phyloP scores from a whole-genome alignment of 2,797 vertebrate species.

The Loriculus beryllinus region DNA sequence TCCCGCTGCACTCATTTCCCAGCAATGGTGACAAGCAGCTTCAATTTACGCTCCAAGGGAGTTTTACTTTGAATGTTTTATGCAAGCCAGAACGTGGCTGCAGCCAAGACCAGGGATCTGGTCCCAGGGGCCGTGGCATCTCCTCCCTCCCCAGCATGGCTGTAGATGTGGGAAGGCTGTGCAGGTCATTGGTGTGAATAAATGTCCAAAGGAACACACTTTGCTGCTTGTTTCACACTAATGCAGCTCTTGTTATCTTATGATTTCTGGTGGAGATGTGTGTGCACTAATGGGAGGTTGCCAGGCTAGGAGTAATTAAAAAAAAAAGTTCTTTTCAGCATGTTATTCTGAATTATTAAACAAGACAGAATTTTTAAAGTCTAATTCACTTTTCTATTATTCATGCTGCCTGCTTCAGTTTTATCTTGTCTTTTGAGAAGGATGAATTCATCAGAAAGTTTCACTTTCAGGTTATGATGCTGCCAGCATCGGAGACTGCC shows the following conservation, averaged over 20 bases:
- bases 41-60: background rate
- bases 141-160: fast-evolving
- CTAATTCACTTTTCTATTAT: conserved; percentile 61
- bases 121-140: background rate
- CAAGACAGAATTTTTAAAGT: conserved; percentile 51
- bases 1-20: background rate
- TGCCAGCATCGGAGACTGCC: background rate
- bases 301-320: conserved; percentile 43
- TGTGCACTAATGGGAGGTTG: conserved; percentile 6
- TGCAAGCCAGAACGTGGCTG: background rate
- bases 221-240: background rate
- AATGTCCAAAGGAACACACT: background rate
- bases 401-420: conserved; percentile 51
- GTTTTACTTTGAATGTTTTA: background rate
- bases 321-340: conserved; percentile 35
- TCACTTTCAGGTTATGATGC: background rate
- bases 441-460: conserved; percentile 19
- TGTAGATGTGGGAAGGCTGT: background rate
- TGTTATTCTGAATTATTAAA: conserved; percentile 58
- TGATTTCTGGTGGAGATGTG: background rate
- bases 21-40: background rate
- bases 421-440: conserved; percentile 2
- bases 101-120: background rate
- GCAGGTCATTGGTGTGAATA: background rate
- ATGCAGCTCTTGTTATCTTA: background rate